Evolutionary conservation across 2,888 invertebrate species (phyloP), one percentile per base, ranked within the genome.

Genomic region (Dichetophora obliterata): DNA sequence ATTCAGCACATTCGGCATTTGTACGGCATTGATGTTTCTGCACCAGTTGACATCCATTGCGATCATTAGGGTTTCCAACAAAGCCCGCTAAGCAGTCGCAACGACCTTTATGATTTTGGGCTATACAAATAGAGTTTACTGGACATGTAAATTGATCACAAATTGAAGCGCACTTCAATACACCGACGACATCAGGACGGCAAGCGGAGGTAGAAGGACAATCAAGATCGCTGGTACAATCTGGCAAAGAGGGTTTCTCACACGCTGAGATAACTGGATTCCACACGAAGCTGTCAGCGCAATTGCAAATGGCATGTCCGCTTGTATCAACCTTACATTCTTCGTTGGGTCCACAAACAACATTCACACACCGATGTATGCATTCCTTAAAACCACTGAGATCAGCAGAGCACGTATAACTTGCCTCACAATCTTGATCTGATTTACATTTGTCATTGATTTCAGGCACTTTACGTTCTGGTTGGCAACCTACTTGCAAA

Each of bases 11-110:
- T 87, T 96, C 95, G 48, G 93, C 93, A 88, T 96, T 95, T 59
- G 93, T 93, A 16, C 91, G 90, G 84, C 97, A 97, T 86, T 94
- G 92, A 84, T 96, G 93, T 86, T 93, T 93, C 19, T 92, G 91
- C 1, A 93, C 88, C 16, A 92, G 92, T 82, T 92, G 91, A 84
- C 97, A 97, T n/a, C 97, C 97, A 81, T 93, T 93, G 31, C 97
- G 92, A 85, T 96, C 95, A 84, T 96, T 96, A 22, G 97, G 95
- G 90, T 98, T 97, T 52, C 98, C 98, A 14, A 93, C 92, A 88
- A 92, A 98, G 4, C 96, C 96, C 54, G 92, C 90, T 22, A 95
- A 90, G 86, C 98, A 98, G 84, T 95, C 94, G 86, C 98, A 98
- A 84, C 93, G 92, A 61, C 94, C 95, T 84, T 91, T 91, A 84